Conservation (phyloP, 2,888 invertebrate species). For the Platerodrilus igneus region DNA sequence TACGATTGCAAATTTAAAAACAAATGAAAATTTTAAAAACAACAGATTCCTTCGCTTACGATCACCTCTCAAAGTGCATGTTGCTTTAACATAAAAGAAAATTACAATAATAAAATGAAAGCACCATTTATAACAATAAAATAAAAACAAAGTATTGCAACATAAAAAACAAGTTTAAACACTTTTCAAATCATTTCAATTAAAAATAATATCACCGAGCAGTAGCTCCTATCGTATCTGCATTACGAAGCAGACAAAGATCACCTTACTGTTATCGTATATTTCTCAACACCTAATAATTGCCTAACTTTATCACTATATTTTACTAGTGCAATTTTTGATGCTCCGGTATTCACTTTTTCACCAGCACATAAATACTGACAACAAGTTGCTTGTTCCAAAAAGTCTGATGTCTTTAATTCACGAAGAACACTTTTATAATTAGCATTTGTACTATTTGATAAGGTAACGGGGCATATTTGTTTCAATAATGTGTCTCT, state of each 20-base stretch:
- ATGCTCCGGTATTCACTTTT: constrained; percentile 72
- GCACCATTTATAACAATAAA: constrained; percentile 19
- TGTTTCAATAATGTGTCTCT: constrained; percentile 74
- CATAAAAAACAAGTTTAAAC: constrained; percentile 14
- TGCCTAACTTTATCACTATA: constrained; percentile 80
- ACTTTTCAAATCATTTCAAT: constrained; percentile 11
- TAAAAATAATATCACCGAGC: constrained; percentile 24
- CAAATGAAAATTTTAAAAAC: no score
- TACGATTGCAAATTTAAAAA: no score
- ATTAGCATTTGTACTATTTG: constrained; percentile 26
- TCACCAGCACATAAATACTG: constrained; percentile 74
- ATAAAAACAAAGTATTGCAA: constrained; percentile 11
- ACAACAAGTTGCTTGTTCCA: constrained; percentile 75
- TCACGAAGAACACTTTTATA: constrained; percentile 55
- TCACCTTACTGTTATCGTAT: constrained; percentile 59
- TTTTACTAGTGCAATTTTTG: constrained; percentile 75
- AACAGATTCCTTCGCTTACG: neutral
- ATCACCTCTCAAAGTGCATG: no score
- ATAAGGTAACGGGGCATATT: constrained; percentile 58
- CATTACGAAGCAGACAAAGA: constrained; percentile 32
- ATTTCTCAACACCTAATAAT: constrained; percentile 75
- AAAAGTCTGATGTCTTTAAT: constrained; percentile 73
- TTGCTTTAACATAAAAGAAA: no score
- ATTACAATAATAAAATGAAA: no score
- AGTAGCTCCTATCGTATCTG: constrained; percentile 8